Evolutionary conservation across 2,113 vertebrate species (phyloP).

Genomic region (Gymnorhina tibicen): DNA sequence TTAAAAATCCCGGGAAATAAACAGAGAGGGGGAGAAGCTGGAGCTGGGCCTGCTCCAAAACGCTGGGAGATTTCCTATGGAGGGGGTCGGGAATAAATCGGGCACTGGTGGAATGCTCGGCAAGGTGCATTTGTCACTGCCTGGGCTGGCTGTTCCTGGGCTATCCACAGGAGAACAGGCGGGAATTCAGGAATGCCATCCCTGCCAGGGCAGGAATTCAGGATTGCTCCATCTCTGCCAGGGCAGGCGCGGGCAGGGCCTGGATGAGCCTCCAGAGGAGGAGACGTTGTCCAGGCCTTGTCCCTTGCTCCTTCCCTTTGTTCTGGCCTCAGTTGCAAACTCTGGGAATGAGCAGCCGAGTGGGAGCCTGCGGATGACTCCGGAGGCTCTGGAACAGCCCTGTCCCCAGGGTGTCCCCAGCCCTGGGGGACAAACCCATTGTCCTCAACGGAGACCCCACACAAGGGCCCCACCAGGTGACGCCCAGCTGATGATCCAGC

Average conservation of each 20-base stretch:
- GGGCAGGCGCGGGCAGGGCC: neutral
- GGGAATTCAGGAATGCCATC: neutral
- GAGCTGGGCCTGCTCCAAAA: neutral
- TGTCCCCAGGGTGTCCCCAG: neutral
- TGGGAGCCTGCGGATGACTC: neutral
- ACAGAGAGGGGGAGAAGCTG: neutral
- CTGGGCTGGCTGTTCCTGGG: neutral
- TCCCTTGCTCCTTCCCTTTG: neutral
- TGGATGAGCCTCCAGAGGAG: accelerated
- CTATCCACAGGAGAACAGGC: neutral
- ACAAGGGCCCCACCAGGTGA: accelerated
- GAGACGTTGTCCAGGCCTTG: accelerated
- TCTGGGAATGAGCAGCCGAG: neutral
- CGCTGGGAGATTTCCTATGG: accelerated
- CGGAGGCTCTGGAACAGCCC: accelerated
- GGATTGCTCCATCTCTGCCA: neutral
- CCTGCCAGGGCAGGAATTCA: neutral
- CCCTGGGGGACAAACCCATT: neutral
- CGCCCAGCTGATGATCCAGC: neutral
- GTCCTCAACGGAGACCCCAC: accelerated
- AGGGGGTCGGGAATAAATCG: neutral
- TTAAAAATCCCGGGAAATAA: neutral
- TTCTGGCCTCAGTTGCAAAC: neutral
- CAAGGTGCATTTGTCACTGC: neutral
- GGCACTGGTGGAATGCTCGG: neutral